Evolutionary conservation across 1,140 invertebrate species (phyloP).

Genomic region (Drosophila nigrodunni): DNA sequence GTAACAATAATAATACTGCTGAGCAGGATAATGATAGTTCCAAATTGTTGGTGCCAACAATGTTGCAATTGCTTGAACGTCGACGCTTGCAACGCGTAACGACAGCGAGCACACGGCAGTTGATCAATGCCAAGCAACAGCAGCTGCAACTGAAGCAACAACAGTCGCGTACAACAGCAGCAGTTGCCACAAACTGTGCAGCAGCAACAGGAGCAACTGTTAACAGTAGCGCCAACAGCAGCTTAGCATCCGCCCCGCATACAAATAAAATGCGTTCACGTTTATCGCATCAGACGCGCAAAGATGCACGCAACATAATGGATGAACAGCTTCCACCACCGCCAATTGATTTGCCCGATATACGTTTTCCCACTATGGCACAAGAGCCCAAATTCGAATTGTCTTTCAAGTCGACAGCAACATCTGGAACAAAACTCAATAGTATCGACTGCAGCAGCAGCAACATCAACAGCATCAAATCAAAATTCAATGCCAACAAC

Average conservation of each 20-base stretch:
- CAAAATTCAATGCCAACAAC: background rate
- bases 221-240: conserved; percentile 32
- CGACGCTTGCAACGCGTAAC: conserved; percentile 57
- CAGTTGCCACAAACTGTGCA: background rate
- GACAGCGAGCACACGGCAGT: conserved; percentile 15
- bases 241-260: conserved; percentile 48
- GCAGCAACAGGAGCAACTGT: background rate
- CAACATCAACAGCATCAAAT: background rate
- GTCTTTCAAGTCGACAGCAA: conserved; percentile 21
- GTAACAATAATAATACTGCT: background rate
- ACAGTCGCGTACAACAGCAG: background rate
- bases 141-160: conserved; percentile 7
- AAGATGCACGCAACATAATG: conserved; percentile 28
- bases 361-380: conserved; percentile 87
- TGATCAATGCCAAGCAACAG: background rate
- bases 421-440: background rate
- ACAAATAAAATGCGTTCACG: conserved; percentile 85
- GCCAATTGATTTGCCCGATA: conserved; percentile 86
- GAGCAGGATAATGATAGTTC: conserved; percentile 12
- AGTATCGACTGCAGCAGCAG: conserved; percentile 8
- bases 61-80: conserved; percentile 60
- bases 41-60: conserved; percentile 51
- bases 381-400: conserved; percentile 87
- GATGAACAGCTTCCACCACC: conserved; percentile 83
- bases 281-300: conserved; percentile 60